These are phyloP conservation scores for Phlogophora meticulosa DNA, from an alignment of 2,888 invertebrate genomes.

Conservation along the genomic window DNA sequence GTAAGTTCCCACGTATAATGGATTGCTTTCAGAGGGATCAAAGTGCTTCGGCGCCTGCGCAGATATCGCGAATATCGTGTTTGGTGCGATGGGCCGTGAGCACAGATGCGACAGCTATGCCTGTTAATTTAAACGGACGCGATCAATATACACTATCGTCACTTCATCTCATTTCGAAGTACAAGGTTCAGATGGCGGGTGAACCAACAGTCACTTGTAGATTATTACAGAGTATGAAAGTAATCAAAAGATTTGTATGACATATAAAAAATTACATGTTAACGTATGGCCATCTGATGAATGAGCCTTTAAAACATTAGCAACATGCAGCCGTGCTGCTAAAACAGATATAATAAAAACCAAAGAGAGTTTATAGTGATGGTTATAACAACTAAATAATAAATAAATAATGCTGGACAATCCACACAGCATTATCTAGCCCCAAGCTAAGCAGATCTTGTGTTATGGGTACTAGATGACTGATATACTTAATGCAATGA, in stretches of 20 bases:
- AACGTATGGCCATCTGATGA: not conserved
- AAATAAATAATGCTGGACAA: too few species aligned
- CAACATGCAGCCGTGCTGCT: not conserved
- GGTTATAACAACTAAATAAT: too few species aligned
- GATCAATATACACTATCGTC: slow-evolving; percentile 85
- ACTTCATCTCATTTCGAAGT: slow-evolving; percentile 61
- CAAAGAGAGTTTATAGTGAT: too few species aligned
- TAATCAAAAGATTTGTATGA: slow-evolving; percentile 5
- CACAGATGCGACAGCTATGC: slow-evolving; percentile 80
- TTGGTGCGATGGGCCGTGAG: slow-evolving; percentile 79
- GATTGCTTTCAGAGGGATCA: slow-evolving; percentile 69
- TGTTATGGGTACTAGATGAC: too few species aligned
- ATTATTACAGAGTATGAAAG: not conserved
- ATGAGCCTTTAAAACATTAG: not conserved
- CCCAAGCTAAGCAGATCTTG: too few species aligned
- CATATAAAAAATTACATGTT: not conserved
- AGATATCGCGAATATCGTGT: slow-evolving; percentile 78
- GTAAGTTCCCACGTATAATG: slow-evolving; percentile 73
- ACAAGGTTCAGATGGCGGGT: slow-evolving; percentile 47
- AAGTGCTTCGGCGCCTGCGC: slow-evolving; percentile 64
- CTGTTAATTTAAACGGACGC: slow-evolving; percentile 87
- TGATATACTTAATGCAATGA: too few species aligned
- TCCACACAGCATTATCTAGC: too few species aligned
- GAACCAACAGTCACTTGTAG: slow-evolving; percentile 2
- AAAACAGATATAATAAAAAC: too few species aligned